Percentiles rank a stretch among this genome's conserved stretches.
phyloP scores from a whole-genome alignment of 2,113 vertebrate species.

The Aleadryas rufinucha region DNA sequence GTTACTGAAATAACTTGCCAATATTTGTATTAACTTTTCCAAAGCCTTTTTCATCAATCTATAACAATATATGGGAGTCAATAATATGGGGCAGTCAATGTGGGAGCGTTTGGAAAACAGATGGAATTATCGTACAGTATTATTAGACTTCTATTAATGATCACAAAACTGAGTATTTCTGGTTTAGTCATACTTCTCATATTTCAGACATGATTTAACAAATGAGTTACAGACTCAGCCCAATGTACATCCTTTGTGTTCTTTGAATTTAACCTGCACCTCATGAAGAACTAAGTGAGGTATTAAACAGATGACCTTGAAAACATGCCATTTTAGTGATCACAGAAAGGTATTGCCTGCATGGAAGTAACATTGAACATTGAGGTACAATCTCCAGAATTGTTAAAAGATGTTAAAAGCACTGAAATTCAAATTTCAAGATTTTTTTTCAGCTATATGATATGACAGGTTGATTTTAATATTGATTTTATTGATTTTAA shows the following conservation, averaged over 20 bases:
- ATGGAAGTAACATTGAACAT: background rate
- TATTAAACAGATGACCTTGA: background rate
- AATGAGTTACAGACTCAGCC: background rate
- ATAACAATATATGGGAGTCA: background rate
- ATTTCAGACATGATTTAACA: background rate
- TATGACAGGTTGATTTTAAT: background rate
- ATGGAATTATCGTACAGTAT: background rate
- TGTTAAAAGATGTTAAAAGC: background rate
- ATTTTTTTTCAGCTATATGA: background rate
- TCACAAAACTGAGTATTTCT: background rate
- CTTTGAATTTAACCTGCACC: background rate
- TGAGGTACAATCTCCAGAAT: background rate
- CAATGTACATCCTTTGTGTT: background rate
- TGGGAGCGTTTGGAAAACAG: background rate
- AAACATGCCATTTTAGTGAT: background rate
- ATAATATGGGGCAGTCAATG: background rate
- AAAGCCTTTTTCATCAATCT: background rate
- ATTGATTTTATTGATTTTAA: slow-evolving; percentile 3
- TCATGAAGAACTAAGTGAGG: background rate
- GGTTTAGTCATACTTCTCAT: background rate
- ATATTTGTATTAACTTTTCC: background rate
- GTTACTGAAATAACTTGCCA: background rate
- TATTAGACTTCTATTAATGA: background rate
- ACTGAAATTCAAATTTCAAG: background rate
- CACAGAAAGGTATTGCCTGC: background rate